These are phyloP conservation scores for Spongia lamella DNA, from an alignment of 37 sponge, comb jelly and placozoan genomes.

Conservation along the genomic window DNA sequence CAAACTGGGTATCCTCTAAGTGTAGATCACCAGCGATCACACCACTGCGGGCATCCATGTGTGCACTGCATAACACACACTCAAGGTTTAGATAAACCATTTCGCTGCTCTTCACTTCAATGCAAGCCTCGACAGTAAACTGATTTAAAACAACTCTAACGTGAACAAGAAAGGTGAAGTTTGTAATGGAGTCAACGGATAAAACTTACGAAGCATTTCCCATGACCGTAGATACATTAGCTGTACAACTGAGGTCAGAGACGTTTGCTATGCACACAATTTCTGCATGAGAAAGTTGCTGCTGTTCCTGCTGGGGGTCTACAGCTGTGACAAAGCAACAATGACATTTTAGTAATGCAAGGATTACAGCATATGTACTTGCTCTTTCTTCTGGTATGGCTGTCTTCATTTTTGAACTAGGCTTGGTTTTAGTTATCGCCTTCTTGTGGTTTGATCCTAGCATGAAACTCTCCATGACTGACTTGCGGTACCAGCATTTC, in stretches of 20 bases:
- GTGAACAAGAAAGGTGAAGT: neutral
- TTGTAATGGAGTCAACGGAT: neutral
- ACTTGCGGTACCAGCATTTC: conserved; percentile 81
- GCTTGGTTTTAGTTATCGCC: neutral
- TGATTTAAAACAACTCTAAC: conserved; percentile 16
- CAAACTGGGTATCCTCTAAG: conserved; percentile 32
- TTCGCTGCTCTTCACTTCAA: conserved; percentile 69
- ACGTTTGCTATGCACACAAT: conserved; percentile 62
- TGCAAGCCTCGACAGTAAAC: conserved; percentile 42
- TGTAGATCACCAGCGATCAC: conserved; percentile 73
- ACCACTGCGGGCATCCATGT: conserved; percentile 71
- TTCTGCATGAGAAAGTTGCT: conserved; percentile 21
- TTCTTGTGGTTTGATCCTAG: conserved; percentile 56
- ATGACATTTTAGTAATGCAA: neutral
- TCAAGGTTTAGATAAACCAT: conserved; percentile 55
- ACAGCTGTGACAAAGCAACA: neutral
- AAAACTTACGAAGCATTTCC: conserved; percentile 73
- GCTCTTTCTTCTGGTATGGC: neutral
- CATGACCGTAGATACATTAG: conserved; percentile 83
- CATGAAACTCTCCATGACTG: conserved; percentile 70
- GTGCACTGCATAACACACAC: conserved; percentile 33
- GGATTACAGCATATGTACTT: neutral
- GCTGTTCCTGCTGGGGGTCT: neutral
- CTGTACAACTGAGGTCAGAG: conserved; percentile 55
- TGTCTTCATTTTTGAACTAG: neutral